Evolutionary conservation across 2,113 vertebrate genomes (phyloP).

Genomic region (Pholis gunnellus): DNA sequence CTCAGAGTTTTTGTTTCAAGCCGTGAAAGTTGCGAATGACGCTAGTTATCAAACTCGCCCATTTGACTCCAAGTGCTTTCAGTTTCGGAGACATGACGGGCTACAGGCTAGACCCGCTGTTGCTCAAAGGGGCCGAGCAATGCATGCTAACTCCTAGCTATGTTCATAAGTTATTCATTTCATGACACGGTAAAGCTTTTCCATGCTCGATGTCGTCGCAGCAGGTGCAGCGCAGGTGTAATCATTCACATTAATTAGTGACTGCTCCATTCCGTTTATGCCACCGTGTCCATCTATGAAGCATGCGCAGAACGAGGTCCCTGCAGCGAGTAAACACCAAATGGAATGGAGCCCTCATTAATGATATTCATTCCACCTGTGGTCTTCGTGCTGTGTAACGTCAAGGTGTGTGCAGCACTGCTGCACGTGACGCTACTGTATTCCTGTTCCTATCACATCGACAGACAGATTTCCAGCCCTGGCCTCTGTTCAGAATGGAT

Average conservation of each 20-base stretch:
- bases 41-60: not conserved
- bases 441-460: not conserved
- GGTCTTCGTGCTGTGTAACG: not conserved
- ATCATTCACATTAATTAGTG: conserved; percentile 13
- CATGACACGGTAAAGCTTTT: not conserved
- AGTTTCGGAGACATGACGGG: not conserved
- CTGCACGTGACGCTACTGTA: not conserved
- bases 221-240: not conserved
- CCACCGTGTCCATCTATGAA: not conserved
- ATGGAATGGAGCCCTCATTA: not conserved
- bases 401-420: not conserved
- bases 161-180: not conserved
- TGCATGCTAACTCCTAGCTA: not conserved
- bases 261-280: not conserved
- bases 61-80: not conserved
- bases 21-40: not conserved
- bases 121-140: not conserved
- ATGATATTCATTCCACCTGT: not conserved
- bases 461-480: not conserved
- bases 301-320: not conserved
- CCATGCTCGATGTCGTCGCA: not conserved
- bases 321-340: not conserved
- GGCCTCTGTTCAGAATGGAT: not conserved
- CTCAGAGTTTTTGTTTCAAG: not conserved
- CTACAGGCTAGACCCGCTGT: conserved; percentile 40